Base-by-base conservation (phyloP, 2,888 invertebrate species). In the Augiades crinisus region DNA sequence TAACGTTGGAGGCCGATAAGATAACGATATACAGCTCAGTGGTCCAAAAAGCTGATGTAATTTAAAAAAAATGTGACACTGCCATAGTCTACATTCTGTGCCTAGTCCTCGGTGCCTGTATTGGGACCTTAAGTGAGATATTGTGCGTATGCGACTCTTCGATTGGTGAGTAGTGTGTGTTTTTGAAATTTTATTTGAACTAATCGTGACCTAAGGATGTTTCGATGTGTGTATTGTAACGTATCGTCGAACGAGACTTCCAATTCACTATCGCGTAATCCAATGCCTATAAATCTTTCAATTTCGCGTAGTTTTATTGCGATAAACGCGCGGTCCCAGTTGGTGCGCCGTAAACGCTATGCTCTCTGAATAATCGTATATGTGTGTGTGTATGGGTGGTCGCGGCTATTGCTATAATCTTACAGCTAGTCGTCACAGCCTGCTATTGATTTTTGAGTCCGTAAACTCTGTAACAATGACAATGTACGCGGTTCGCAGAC, bases 21-120 rank as follows among this genome's bases (percentile, higher is more conserved):
- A 67, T 67, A 64, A 59, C 12, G 33, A 8, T 41, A 33, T 47
- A 45, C 50, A 49, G 37, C 45, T 49, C 46, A 61, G 60, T 61
- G 58, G 62, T 60, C 62, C 60, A 59, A 67, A 62, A n/a, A 58
- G 54, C 46, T 57, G 46, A 53, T 51, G 49, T 58, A 53, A 49
- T 51, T 53, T 59, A 56, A 60, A 60, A 64, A 63, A 61, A 62
- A 53, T 51, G 33, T 13, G 43, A 71, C 67, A 72, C 77, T 80
- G 78, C 78, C 78, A 78, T 77, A 75, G 70, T 70, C 63, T 64
- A 67, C 63, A 68, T 63, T 67, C 70, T 62, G 67, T 70, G 71
- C 72, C 66, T 64, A 61, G 30, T 30, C 47, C 54, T 62, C 61
- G 53, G 37, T 45, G 41, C 37, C 27, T 40, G 27, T 19, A 38